phyloP scores from a whole-genome alignment of 2,888 invertebrate genomes.

The Pollenia angustigena region DNA sequence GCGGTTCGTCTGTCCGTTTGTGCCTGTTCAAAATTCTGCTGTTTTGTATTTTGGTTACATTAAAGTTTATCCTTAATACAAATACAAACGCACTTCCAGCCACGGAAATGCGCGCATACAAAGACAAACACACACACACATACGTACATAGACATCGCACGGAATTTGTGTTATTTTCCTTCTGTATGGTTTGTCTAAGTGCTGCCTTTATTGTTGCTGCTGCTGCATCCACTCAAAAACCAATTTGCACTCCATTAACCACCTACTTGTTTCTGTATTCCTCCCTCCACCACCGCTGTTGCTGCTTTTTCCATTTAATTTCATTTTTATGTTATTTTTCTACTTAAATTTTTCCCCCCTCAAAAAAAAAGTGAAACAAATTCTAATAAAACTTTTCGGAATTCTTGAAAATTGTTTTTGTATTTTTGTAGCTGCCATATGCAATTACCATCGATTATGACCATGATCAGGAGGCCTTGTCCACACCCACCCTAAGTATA shows the following conservation, averaged over 20 bases:
- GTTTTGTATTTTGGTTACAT: conserved; percentile 57
- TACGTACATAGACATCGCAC: neutral
- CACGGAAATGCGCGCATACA: conserved; percentile 3
- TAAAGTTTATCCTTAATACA: conserved; percentile 57
- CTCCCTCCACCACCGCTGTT: conserved; percentile 14
- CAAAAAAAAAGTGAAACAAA: neutral
- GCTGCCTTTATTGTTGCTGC: conserved; percentile 46
- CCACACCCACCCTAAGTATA: conserved; percentile 92
- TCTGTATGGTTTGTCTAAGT: conserved; percentile 17
- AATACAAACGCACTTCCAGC: conserved; percentile 26
- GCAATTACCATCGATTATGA: conserved; percentile 85
- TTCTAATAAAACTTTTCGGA: neutral
- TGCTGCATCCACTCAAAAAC: conserved; percentile 75
- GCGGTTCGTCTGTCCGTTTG: conserved; percentile 16
- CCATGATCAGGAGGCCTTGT: conserved; percentile 90
- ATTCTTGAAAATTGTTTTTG: conserved; percentile 25
- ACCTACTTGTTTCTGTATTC: conserved; percentile 37
- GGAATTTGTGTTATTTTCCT: conserved; percentile 7
- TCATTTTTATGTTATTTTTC: conserved; percentile 23
- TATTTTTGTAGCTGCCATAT: conserved; percentile 81
- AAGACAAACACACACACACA: conserved; percentile 1
- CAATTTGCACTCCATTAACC: conserved; percentile 80
- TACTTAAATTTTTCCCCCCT: neutral
- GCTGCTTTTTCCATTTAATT: conserved; percentile 38
- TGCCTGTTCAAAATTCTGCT: conserved; percentile 20